Conservation (phyloP, 2,797 vertebrate genomes). For the Protonibea diacanthus region DNA sequence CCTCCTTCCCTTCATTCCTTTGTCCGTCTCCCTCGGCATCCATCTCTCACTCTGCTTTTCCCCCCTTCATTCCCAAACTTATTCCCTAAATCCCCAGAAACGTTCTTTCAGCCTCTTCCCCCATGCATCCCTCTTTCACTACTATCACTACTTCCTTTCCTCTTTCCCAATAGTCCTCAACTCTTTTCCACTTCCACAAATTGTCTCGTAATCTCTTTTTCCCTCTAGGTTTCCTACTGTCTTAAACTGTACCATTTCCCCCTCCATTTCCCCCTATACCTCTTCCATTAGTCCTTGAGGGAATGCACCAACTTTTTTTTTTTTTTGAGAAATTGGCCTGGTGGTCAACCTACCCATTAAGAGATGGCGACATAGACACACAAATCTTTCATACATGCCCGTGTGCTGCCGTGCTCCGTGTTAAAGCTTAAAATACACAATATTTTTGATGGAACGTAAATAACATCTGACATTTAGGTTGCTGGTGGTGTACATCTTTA, state of each 20-base stretch:
- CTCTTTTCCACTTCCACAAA: constrained; percentile 56
- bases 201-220: constrained; percentile 66
- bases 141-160: constrained; percentile 37
- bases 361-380: constrained; percentile 27
- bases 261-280: constrained; percentile 33
- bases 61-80: constrained; percentile 53
- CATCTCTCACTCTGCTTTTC: constrained; percentile 41
- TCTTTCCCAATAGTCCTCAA: constrained; percentile 57
- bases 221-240: constrained; percentile 57
- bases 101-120: constrained; percentile 49
- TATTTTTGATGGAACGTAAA: background rate
- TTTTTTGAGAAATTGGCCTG: constrained; percentile 41
- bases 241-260: constrained; percentile 53
- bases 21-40: constrained; percentile 52
- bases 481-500: background rate
- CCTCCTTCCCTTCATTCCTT: constrained; percentile 44
- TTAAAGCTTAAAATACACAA: constrained; percentile 14
- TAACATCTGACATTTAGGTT: constrained; percentile 19
- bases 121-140: constrained; percentile 39
- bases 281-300: constrained; percentile 46
- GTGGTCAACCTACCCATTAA: constrained; percentile 49
- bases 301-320: constrained; percentile 16
- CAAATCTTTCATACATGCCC: constrained; percentile 30
- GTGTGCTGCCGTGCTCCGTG: constrained; percentile 6
- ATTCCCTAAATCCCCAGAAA: constrained; percentile 60